Evolutionary conservation across 2,888 invertebrate genomes (phyloP).

Genomic region (Vesta saturnalis): DNA sequence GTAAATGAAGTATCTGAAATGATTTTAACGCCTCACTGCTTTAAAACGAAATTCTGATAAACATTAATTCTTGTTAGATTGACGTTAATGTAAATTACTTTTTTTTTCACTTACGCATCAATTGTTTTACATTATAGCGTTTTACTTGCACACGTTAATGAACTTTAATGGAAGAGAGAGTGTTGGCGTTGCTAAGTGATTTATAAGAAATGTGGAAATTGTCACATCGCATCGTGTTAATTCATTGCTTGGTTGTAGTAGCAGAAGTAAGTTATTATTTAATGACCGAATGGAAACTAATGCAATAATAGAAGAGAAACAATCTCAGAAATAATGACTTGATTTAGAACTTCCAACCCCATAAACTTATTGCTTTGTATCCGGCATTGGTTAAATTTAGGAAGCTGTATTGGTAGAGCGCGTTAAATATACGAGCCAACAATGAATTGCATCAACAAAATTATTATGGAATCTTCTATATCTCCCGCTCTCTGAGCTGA

Average conservation of each 20-base stretch:
- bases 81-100: constrained; percentile 28
- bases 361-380: constrained; percentile 40
- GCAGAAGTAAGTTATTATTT: constrained; percentile 32
- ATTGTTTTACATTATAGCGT: constrained; percentile 4
- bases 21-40: constrained; percentile 30
- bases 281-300: constrained; percentile 38
- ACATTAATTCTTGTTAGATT: constrained; percentile 32
- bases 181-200: background rate
- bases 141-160: background rate
- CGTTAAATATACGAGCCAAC: constrained; percentile 26
- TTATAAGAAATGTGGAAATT: background rate
- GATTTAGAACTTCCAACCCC: constrained; percentile 39
- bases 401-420: constrained; percentile 32
- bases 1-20: constrained; percentile 32
- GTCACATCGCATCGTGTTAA: constrained; percentile 8
- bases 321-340: constrained; percentile 42
- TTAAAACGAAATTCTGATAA: constrained; percentile 25
- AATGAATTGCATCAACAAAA: constrained; percentile 26
- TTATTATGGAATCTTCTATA: constrained; percentile 32
- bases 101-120: constrained; percentile 16
- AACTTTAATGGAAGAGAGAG: background rate
- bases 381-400: constrained; percentile 41
- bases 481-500: too few relatives aligned
- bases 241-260: constrained; percentile 19
- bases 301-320: constrained; percentile 37